phyloP scores from a whole-genome alignment of 30 jellyfish, hydroid and myxozoan genomes.

The Hydractinia echinata region DNA sequence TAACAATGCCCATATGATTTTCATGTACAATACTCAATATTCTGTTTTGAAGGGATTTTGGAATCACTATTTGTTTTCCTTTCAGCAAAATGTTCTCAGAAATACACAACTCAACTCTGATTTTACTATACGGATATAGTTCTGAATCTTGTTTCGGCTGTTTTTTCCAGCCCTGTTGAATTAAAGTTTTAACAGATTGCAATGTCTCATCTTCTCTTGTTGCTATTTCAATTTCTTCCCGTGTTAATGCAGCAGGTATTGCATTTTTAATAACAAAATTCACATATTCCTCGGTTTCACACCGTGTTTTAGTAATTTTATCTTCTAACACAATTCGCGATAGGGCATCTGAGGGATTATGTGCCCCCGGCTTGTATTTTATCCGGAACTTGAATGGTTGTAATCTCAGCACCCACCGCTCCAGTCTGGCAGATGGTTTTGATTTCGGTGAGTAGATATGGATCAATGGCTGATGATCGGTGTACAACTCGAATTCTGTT shows the following conservation, averaged over 20 bases:
- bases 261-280: conserved; percentile 40
- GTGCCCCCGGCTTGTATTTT: neutral
- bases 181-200: conserved; percentile 14
- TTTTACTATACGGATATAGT: conserved; percentile 1
- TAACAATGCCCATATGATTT: conserved; percentile 46
- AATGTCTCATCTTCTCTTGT: conserved; percentile 35
- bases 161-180: conserved; percentile 16
- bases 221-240: conserved; percentile 37
- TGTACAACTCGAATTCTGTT: conserved; percentile 46
- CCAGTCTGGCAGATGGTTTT: conserved; percentile 41
- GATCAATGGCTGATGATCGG: conserved; percentile 58
- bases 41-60: too few relatives aligned
- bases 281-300: conserved; percentile 41
- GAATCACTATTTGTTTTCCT: too few relatives aligned
- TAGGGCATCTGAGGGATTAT: neutral
- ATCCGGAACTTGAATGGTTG: conserved; percentile 29
- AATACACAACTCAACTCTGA: conserved; percentile 24
- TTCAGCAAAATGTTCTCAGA: conserved; percentile 32
- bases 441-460: conserved; percentile 35
- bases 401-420: conserved; percentile 34
- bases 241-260: conserved; percentile 41
- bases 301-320: too few relatives aligned
- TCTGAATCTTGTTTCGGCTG: neutral
- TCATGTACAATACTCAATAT: conserved; percentile 49
- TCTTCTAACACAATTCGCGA: neutral